These are phyloP conservation scores for Scaptomyza pallida DNA, from an alignment of 1,140 invertebrate species.

Conservation along the genomic window DNA sequence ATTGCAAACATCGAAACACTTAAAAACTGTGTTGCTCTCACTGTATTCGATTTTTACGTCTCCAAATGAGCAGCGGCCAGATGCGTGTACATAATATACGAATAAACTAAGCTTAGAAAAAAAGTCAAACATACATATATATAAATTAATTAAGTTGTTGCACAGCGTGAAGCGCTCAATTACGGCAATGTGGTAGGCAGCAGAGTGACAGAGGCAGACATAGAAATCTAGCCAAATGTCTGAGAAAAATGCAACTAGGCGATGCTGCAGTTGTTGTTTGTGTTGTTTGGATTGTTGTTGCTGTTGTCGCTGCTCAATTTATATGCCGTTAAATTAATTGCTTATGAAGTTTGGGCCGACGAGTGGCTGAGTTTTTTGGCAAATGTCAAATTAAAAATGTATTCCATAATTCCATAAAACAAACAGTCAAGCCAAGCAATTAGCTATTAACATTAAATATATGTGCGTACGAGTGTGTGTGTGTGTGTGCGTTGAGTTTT, in stretches of 20 bases:
- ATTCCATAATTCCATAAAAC: slow-evolving; percentile 71
- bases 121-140: slow-evolving; percentile 50
- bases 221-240: slow-evolving; percentile 62
- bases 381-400: slow-evolving; percentile 82
- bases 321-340: slow-evolving; percentile 80
- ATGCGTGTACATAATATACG: slow-evolving; percentile 63
- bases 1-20: slow-evolving; percentile 69
- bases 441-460: slow-evolving; percentile 50
- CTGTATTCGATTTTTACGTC: not conserved
- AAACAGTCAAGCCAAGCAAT: slow-evolving; percentile 63
- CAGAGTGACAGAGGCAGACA: not conserved
- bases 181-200: slow-evolving; percentile 41
- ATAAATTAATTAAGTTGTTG: slow-evolving; percentile 82
- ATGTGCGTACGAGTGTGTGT: slow-evolving; percentile 16
- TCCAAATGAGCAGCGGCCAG: slow-evolving; percentile 61
- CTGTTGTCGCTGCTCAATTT: slow-evolving; percentile 59
- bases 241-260: slow-evolving; percentile 80
- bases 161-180: slow-evolving; percentile 80
- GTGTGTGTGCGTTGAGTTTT: slow-evolving; percentile 38
- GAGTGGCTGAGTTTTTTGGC: slow-evolving; percentile 70
- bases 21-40: slow-evolving; percentile 16
- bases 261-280: slow-evolving; percentile 61
- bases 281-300: slow-evolving; percentile 15
- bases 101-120: slow-evolving; percentile 26
- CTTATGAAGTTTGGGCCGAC: slow-evolving; percentile 67